These are phyloP conservation scores for Nephila pilipes DNA, from an alignment of 1,140 invertebrate genomes.

Conservation along the genomic window DNA sequence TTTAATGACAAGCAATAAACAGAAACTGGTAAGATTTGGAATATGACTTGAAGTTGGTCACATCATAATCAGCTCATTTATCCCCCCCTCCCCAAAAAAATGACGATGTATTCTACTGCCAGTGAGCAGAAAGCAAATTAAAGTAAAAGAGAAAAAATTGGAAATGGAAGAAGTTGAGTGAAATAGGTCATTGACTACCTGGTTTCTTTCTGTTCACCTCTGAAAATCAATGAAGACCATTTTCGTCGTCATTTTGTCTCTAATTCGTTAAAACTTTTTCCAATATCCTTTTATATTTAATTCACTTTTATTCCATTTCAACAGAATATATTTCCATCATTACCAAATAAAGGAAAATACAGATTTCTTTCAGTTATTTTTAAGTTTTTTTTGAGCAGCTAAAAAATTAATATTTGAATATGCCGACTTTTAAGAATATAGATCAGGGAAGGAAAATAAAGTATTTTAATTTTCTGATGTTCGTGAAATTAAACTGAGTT, in stretches of 20 bases:
- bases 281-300: neutral
- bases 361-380: constrained; percentile 58
- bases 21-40: neutral
- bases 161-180: constrained; percentile 36
- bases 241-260: constrained; percentile 46
- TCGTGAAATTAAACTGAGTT: no score
- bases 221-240: constrained; percentile 42
- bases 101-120: neutral
- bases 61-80: constrained; percentile 51
- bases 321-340: constrained; percentile 21
- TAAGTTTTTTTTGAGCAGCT: no score
- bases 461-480: no score
- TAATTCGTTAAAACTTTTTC: constrained; percentile 49
- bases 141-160: neutral
- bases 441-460: no score
- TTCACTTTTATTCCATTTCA: neutral
- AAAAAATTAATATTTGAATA: no score
- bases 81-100: constrained; percentile 33
- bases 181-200: constrained; percentile 46
- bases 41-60: neutral
- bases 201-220: neutral
- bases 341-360: neutral
- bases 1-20: neutral
- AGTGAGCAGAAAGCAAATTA: neutral
- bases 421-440: no score